These are phyloP conservation scores for Cladopsammia gracilis DNA, from an alignment of 64 coral and sea anemone species.

Conservation along the genomic window DNA sequence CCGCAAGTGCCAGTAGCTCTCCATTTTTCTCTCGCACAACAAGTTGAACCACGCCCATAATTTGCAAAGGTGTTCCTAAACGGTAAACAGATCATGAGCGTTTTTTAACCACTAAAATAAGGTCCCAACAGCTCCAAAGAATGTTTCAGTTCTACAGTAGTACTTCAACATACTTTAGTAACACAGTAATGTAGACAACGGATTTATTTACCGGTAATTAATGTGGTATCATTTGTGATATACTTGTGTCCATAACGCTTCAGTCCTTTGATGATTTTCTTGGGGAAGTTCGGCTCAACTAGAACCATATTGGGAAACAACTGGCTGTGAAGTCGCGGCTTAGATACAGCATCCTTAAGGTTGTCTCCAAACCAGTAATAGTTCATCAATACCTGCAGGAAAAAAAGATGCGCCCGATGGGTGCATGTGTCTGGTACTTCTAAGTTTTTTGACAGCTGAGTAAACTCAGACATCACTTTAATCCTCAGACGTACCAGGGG, in stretches of 20 bases:
- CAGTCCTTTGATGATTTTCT: slow-evolving; percentile 61
- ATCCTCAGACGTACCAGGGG: too few relatives aligned
- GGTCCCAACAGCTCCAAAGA: too few relatives aligned
- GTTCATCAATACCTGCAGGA: slow-evolving; percentile 86
- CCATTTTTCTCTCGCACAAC: slow-evolving; percentile 74
- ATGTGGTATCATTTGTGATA: slow-evolving; percentile 80
- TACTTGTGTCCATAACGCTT: slow-evolving; percentile 69
- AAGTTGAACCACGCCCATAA: slow-evolving; percentile 90
- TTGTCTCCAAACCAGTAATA: slow-evolving; percentile 89
- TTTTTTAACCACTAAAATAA: not conserved
- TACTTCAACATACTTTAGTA: too few relatives aligned
- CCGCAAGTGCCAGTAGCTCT: slow-evolving; percentile 77
- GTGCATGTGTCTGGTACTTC: not conserved
- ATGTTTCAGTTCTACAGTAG: too few relatives aligned
- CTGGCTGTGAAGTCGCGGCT: slow-evolving; percentile 81
- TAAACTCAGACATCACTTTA: too few relatives aligned
- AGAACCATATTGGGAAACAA: slow-evolving; percentile 86
- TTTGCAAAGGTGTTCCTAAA: slow-evolving; percentile 78
- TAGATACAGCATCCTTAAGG: slow-evolving; percentile 81
- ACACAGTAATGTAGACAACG: not conserved
- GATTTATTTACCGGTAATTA: slow-evolving; percentile 79
- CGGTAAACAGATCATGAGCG: not conserved
- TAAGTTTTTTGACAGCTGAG: too few relatives aligned
- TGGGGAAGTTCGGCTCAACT: slow-evolving; percentile 82
- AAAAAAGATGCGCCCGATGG: not conserved